phyloP scores from a whole-genome alignment of 2,797 vertebrate genomes.

The Masticophis lateralis region DNA sequence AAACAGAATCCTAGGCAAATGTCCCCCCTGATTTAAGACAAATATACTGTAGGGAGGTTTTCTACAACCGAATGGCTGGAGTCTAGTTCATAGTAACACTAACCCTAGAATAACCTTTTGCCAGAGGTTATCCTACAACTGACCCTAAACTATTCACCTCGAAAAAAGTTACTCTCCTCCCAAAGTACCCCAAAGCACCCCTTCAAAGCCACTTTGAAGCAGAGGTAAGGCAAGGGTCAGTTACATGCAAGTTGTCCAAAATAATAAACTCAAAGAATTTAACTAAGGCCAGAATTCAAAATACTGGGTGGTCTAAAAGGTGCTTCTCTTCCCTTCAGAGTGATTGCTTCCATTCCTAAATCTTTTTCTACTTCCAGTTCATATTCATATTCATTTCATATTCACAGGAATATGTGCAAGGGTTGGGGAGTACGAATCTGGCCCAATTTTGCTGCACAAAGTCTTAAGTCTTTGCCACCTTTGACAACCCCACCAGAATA shows the following conservation, averaged over 20 bases:
- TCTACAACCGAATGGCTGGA: slow-evolving; percentile 34
- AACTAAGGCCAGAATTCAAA: slow-evolving; percentile 12
- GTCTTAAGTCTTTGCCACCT: not conserved
- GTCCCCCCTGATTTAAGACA: slow-evolving; percentile 29
- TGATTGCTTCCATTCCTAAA: not conserved
- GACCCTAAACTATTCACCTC: slow-evolving; percentile 38
- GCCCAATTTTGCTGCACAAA: not conserved
- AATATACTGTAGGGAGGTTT: slow-evolving; percentile 14
- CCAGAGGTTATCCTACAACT: slow-evolving; percentile 32
- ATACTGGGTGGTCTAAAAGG: slow-evolving; percentile 21
- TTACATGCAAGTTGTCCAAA: slow-evolving; percentile 7
- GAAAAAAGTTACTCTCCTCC: not conserved
- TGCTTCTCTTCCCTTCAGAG: not conserved
- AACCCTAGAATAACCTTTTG: slow-evolving; percentile 30
- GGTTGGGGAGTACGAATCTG: not conserved
- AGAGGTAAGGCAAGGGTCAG: slow-evolving; percentile 35
- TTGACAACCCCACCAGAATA: not conserved
- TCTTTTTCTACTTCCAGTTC: not conserved
- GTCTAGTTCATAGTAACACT: slow-evolving; percentile 28
- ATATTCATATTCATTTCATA: not conserved
- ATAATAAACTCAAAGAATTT: slow-evolving; percentile 9
- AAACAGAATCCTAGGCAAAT: slow-evolving; percentile 34
- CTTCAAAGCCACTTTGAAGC: slow-evolving; percentile 11
- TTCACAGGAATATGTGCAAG: not conserved
- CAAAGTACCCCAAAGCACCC: not conserved